phyloP scores from a whole-genome alignment of 2,797 vertebrate species.

The Thunnus albacares region DNA sequence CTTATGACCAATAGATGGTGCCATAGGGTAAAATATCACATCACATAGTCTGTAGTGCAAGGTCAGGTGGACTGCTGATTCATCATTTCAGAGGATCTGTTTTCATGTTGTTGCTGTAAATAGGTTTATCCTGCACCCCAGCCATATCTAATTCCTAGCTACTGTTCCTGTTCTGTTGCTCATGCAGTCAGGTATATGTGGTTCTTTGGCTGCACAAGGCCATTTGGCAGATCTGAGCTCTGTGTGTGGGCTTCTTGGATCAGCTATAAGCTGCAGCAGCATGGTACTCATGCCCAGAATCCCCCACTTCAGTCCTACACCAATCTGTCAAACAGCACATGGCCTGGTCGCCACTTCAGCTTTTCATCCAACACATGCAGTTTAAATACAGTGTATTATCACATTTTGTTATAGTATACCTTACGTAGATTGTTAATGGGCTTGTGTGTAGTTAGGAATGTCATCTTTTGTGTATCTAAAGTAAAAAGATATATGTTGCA shows the following conservation, averaged over 20 bases:
- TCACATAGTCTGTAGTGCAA: conserved; percentile 16
- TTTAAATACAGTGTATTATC: conserved; percentile 41
- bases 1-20: conserved; percentile 78
- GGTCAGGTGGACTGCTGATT: conserved; percentile 73
- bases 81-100: conserved; percentile 79
- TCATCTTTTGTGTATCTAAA: neutral
- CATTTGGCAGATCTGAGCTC: conserved; percentile 56
- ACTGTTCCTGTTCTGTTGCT: conserved; percentile 61
- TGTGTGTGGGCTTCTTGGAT: conserved; percentile 74
- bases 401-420: conserved; percentile 11
- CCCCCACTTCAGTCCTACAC: conserved; percentile 73
- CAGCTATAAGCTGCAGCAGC: conserved; percentile 55
- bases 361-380: conserved; percentile 38
- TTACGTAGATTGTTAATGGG: conserved; percentile 15
- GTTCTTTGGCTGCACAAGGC: conserved; percentile 58
- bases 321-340: conserved; percentile 78
- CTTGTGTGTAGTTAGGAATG: neutral
- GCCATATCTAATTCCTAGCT: conserved; percentile 67
- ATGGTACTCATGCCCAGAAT: conserved; percentile 63
- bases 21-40: conserved; percentile 41
- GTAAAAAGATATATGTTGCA: conserved; percentile 4
- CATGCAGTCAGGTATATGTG: conserved; percentile 52
- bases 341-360: conserved; percentile 37
- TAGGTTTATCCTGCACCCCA: conserved; percentile 69
- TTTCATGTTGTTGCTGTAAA: conserved; percentile 84